Evolutionary conservation across 2,888 invertebrate species (phyloP).

Genomic region (Athrips mouffetella): DNA sequence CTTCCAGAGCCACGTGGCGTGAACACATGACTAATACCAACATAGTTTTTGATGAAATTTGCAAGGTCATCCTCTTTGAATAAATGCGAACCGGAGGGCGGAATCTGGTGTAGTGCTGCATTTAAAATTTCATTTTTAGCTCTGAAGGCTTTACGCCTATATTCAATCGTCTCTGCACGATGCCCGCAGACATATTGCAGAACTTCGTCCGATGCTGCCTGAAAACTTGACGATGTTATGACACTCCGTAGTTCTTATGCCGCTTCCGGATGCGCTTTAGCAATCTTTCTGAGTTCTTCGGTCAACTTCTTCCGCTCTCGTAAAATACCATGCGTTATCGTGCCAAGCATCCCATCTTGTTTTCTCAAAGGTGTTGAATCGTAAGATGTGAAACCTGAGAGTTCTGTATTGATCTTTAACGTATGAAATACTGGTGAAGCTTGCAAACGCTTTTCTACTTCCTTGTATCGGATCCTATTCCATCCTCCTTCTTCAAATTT

Average conservation of each 20-base stretch:
- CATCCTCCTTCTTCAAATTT: conserved; percentile 19
- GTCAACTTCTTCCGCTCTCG: neutral
- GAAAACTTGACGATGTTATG: neutral
- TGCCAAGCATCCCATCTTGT: neutral
- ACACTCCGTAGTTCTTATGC: neutral
- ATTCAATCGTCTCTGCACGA: neutral
- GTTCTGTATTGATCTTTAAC: conserved; percentile 18
- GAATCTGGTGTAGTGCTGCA: neutral
- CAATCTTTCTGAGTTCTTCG: neutral
- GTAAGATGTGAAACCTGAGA: neutral
- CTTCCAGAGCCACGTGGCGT: neutral
- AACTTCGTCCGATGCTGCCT: neutral
- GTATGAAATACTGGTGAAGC: conserved; percentile 23
- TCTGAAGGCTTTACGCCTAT: neutral
- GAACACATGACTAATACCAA: neutral
- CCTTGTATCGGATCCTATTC: conserved; percentile 23
- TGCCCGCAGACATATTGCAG: neutral
- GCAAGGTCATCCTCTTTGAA: neutral
- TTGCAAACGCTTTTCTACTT: conserved; percentile 22
- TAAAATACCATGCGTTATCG: neutral
- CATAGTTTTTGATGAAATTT: neutral
- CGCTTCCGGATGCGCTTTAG: neutral
- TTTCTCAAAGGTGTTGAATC: neutral
- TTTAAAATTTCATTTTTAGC: neutral
- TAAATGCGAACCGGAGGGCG: neutral